These are phyloP conservation scores for Zaprionus kolodkinae DNA, from an alignment of 1,140 invertebrate species.

Conservation along the genomic window DNA sequence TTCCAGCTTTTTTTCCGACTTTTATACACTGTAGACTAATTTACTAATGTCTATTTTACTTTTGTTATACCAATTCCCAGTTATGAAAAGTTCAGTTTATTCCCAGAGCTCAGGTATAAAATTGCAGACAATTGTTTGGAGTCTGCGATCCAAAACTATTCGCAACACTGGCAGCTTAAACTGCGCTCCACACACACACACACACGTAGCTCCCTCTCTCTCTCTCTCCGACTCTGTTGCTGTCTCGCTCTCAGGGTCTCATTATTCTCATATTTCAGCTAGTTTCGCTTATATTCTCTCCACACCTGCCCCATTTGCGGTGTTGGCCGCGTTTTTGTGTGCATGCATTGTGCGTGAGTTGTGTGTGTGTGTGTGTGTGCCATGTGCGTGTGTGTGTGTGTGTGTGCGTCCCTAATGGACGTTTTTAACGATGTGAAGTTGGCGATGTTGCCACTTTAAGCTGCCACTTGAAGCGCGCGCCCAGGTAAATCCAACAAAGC, in stretches of 20 bases:
- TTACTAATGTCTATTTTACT: neutral
- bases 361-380: slow-evolving; percentile 23
- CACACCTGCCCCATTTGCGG: slow-evolving; percentile 60
- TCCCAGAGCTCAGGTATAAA: neutral
- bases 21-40: slow-evolving; percentile 1
- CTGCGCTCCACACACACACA: slow-evolving; percentile 2
- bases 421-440: slow-evolving; percentile 75
- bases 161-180: slow-evolving; percentile 9
- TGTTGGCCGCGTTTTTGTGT: slow-evolving; percentile 35
- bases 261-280: slow-evolving; percentile 70
- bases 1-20: neutral
- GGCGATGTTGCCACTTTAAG: slow-evolving; percentile 52
- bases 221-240: neutral
- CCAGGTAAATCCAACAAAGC: slow-evolving; percentile 40
- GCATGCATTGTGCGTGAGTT: slow-evolving; percentile 18
- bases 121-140: slow-evolving; percentile 13
- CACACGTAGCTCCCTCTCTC: neutral
- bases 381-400: slow-evolving; percentile 19
- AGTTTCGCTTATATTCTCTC: slow-evolving; percentile 62
- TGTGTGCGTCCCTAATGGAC: slow-evolving; percentile 50
- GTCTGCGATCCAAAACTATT: slow-evolving; percentile 30
- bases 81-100: neutral
- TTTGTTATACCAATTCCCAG: neutral
- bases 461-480: slow-evolving; percentile 55
- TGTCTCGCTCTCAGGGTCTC: neutral